Evolutionary conservation across 2,888 invertebrate species (phyloP).

Genomic region (Hyalella azteca): DNA sequence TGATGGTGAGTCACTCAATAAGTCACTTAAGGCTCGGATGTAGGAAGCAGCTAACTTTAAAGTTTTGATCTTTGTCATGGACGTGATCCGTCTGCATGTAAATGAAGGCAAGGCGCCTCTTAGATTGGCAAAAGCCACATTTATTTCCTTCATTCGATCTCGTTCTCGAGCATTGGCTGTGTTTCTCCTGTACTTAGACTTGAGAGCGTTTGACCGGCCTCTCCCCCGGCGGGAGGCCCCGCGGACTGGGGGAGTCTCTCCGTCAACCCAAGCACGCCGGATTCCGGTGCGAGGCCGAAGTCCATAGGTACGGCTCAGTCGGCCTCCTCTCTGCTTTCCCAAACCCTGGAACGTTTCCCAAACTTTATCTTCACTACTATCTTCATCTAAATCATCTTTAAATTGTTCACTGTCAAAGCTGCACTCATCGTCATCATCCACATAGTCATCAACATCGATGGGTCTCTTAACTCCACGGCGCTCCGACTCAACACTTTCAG

Average conservation of each 20-base stretch:
- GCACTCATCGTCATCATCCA: constrained; percentile 11
- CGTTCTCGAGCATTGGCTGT: constrained; percentile 39
- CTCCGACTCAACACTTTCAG: not conserved
- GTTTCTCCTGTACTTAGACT: constrained; percentile 25
- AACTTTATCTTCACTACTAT: not conserved
- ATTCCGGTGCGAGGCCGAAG: constrained; percentile 35
- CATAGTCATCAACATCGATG: constrained; percentile 2
- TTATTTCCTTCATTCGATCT: constrained; percentile 43
- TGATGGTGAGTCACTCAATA: constrained; percentile 33
- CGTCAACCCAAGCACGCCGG: constrained; percentile 22
- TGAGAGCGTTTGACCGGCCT: not conserved
- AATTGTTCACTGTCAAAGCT: constrained; percentile 22
- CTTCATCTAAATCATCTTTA: constrained; percentile 15
- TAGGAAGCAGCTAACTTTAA: constrained; percentile 42
- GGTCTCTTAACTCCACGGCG: constrained; percentile 31
- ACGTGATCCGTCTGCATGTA: constrained; percentile 19
- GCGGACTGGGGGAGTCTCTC: not conserved
- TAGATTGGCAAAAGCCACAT: constrained; percentile 39
- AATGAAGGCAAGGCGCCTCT: constrained; percentile 38
- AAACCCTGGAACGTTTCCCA: constrained; percentile 6
- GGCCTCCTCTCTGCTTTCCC: constrained; percentile 30
- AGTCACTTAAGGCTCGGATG: constrained; percentile 38
- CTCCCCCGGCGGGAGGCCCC: constrained; percentile 9
- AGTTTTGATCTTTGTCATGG: constrained; percentile 44
- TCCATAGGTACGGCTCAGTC: constrained; percentile 7